Conservation (phyloP, 2,888 invertebrate species). For the Leistus spinibarbis region DNA sequence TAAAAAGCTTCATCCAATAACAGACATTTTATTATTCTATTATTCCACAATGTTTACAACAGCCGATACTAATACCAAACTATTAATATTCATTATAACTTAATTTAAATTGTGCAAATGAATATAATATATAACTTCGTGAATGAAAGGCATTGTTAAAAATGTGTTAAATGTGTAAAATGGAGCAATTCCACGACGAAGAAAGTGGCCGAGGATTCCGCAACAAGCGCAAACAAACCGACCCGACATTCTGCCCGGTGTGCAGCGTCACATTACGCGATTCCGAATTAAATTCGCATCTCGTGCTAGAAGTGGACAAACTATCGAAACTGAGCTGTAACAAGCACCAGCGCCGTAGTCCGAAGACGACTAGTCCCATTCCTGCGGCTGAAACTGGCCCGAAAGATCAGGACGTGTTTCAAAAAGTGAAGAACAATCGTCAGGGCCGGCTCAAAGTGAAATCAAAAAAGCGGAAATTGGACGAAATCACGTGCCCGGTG, state of each 20-base stretch:
- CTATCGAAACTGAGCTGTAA: slow-evolving; percentile 63
- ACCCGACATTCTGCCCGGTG: slow-evolving; percentile 83
- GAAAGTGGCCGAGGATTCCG: slow-evolving; percentile 57
- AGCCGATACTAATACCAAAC: not conserved
- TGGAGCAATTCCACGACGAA: slow-evolving; percentile 42
- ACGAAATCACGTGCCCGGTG: slow-evolving; percentile 77
- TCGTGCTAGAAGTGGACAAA: slow-evolving; percentile 78
- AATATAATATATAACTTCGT: too few relatives aligned
- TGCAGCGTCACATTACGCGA: slow-evolving; percentile 84
- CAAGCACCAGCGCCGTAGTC: slow-evolving; percentile 51
- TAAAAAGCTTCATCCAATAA: not conserved
- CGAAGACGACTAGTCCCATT: slow-evolving; percentile 55
- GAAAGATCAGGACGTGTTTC: slow-evolving; percentile 75
- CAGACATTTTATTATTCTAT: not conserved
- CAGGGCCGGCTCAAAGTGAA: slow-evolving; percentile 70
- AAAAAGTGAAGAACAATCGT: slow-evolving; percentile 74
- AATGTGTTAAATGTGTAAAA: not conserved
- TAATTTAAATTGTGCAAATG: not conserved
- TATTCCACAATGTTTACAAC: not conserved
- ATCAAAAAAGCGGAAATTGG: slow-evolving; percentile 69
- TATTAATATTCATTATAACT: not conserved
- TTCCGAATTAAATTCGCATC: slow-evolving; percentile 84
- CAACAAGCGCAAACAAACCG: slow-evolving; percentile 66
- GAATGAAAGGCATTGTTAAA: too few relatives aligned
- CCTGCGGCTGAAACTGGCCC: slow-evolving; percentile 59